Conservation (phyloP, 2,888 invertebrate genomes). For the Xanthorhoe spadicearia region DNA sequence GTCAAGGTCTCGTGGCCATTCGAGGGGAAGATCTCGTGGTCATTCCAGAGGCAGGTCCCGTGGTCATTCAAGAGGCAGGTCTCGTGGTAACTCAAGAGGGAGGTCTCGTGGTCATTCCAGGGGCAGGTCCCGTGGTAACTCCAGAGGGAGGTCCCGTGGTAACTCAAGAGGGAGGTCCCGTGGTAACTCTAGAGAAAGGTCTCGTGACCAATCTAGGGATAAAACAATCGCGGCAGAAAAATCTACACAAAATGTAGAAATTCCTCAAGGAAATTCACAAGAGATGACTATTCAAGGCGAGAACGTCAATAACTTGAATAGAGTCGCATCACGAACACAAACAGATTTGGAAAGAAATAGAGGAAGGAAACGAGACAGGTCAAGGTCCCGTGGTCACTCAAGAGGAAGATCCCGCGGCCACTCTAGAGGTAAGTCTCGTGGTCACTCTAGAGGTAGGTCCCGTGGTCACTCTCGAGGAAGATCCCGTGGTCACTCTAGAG, state of each 20-base stretch:
- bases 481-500: slow-evolving; percentile 22
- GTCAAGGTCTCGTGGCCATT: too few relatives aligned
- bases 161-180: slow-evolving; percentile 20
- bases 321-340: too few relatives aligned
- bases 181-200: slow-evolving; percentile 7
- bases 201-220: background rate
- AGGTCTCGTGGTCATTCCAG: too few relatives aligned
- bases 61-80: background rate
- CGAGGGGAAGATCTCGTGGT: too few relatives aligned
- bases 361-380: slow-evolving; percentile 13
- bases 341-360: background rate
- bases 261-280: background rate
- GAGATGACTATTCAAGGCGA: background rate
- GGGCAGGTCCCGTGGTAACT: too few relatives aligned
- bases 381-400: slow-evolving; percentile 21
- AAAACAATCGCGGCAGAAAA: background rate
- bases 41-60: background rate
- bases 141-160: too few relatives aligned
- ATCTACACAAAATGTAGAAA: background rate
- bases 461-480: slow-evolving; percentile 27
- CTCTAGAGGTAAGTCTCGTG: slow-evolving; percentile 18
- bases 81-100: too few relatives aligned
- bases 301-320: background rate
- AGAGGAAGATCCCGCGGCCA: slow-evolving; percentile 11
- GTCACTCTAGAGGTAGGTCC: slow-evolving; percentile 24